Percentiles rank a stretch among this genome's conserved stretches.
Evolutionary conservation across 1,140 invertebrate species (phyloP).

Genomic region (Druon quercuslanigerum): DNA sequence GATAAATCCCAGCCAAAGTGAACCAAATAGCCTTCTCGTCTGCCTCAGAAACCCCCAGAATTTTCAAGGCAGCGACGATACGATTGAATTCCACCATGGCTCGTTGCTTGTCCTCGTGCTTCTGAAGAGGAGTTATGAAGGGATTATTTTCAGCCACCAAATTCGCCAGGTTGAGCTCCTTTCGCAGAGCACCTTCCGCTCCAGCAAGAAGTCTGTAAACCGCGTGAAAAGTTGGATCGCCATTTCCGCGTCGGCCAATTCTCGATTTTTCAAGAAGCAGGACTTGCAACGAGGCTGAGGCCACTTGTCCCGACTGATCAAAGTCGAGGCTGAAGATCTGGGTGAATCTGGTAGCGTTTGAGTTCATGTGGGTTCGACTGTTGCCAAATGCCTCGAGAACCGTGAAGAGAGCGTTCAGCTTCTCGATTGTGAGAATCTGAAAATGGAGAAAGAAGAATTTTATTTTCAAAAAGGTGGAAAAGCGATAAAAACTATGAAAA

Average conservation of each 20-base stretch:
- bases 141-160: constrained; percentile 85
- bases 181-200: constrained; percentile 84
- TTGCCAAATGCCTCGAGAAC: constrained; percentile 94
- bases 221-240: constrained; percentile 88
- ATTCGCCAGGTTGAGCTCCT: constrained; percentile 88
- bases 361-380: constrained; percentile 86
- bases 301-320: constrained; percentile 92
- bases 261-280: constrained; percentile 85
- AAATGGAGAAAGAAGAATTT: constrained; percentile 33
- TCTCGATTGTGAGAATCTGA: constrained; percentile 86
- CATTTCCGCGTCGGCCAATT: constrained; percentile 81
- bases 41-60: constrained; percentile 83
- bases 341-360: constrained; percentile 91
- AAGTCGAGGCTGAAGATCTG: constrained; percentile 93
- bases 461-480: too few relatives aligned
- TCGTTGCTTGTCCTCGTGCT: constrained; percentile 87
- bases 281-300: constrained; percentile 88
- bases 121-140: constrained; percentile 86
- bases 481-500: background rate
- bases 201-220: constrained; percentile 90
- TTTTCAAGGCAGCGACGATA: constrained; percentile 84
- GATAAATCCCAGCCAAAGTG: constrained; percentile 93
- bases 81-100: constrained; percentile 87
- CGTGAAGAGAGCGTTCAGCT: constrained; percentile 87
- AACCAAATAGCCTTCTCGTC: constrained; percentile 91